These are phyloP conservation scores for Cisticola juncidis DNA, from an alignment of 2,113 vertebrate genomes.

Conservation along the genomic window DNA sequence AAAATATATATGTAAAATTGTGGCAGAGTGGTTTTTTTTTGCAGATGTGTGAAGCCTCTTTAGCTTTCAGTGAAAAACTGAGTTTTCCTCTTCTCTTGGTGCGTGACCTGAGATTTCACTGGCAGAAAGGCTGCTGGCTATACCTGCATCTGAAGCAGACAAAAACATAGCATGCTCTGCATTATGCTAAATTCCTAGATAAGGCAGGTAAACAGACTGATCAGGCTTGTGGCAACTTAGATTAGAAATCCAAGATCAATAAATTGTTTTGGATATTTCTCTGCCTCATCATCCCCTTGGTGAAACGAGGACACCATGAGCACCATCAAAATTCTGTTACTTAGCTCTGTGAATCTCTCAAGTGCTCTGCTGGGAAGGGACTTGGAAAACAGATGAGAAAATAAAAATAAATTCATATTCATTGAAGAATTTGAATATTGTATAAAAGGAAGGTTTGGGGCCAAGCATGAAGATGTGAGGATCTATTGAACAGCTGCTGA, in stretches of 20 bases:
- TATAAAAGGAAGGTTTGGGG: background rate
- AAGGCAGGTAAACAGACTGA: background rate
- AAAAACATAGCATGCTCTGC: background rate
- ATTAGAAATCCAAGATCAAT: background rate
- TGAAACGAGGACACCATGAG: background rate
- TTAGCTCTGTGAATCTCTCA: background rate
- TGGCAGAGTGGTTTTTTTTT: background rate
- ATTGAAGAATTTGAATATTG: background rate
- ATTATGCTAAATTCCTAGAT: background rate
- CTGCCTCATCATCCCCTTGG: background rate
- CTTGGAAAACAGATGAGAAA: background rate
- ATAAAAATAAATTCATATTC: constrained; percentile 36
- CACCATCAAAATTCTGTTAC: background rate
- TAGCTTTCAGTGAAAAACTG: background rate
- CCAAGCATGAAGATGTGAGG: background rate
- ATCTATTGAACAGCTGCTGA: background rate
- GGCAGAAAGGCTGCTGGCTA: background rate
- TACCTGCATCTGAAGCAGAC: background rate
- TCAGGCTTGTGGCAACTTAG: background rate
- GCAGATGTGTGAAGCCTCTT: background rate
- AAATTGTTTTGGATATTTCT: background rate
- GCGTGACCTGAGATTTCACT: background rate
- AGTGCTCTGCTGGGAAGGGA: background rate
- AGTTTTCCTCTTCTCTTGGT: background rate
- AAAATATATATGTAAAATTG: background rate